Evolutionary conservation across 2,888 invertebrate genomes (phyloP).

Genomic region (Pterostichus niger): DNA sequence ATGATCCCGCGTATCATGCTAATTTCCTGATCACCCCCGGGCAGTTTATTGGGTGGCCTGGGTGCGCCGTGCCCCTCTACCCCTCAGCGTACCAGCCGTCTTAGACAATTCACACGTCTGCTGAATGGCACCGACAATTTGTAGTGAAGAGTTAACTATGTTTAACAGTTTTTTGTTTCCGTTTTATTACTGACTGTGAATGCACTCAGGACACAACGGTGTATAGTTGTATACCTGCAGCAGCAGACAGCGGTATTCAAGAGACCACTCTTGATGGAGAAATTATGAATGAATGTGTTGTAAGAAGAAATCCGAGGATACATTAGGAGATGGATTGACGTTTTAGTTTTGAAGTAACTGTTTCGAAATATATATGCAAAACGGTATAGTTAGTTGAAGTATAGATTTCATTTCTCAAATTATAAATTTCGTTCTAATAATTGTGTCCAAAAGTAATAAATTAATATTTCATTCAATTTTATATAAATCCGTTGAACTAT

Average conservation of each 20-base stretch:
- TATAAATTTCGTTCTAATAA: no score
- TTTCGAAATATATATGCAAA: neutral
- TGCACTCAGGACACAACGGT: constrained; percentile 41
- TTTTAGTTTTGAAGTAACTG: no score
- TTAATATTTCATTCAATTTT: no score
- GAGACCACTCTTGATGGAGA: constrained; percentile 16
- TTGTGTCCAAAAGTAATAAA: no score
- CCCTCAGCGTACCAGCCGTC: neutral
- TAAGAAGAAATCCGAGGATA: neutral
- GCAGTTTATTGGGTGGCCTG: constrained; percentile 40
- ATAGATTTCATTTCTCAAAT: no score
- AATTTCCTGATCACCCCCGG: constrained; percentile 20
- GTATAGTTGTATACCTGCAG: constrained; percentile 1
- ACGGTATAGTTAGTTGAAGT: no score
- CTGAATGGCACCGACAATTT: constrained; percentile 51
- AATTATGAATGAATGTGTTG: constrained; percentile 53
- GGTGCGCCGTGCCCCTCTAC: neutral
- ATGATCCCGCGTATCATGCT: neutral
- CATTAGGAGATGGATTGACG: neutral
- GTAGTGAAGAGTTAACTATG: constrained; percentile 61
- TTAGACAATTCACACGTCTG: constrained; percentile 51
- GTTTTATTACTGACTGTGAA: constrained; percentile 55
- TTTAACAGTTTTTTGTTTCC: constrained; percentile 62
- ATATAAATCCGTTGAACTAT: no score
- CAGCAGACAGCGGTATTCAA: constrained; percentile 42